Base-by-base conservation (phyloP, 2,888 invertebrate species). In the Melipona beecheii region DNA sequence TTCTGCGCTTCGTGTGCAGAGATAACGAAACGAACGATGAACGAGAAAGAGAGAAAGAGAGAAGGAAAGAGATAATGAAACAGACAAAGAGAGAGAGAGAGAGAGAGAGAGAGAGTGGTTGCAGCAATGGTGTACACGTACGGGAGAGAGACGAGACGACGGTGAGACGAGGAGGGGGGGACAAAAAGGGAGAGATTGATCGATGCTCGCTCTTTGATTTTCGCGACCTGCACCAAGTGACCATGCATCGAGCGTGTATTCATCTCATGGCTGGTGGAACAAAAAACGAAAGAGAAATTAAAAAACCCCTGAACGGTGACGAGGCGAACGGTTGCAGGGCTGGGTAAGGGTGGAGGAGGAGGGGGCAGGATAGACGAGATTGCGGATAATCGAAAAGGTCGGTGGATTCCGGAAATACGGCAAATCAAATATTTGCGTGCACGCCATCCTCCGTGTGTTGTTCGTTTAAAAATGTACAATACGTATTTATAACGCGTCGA, bases 121-220 rank as follows among this genome's bases (percentile, higher is more conserved):
- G 9, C 27, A 24, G 24, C 24, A 24, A 62, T 17, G 27, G 27
- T 17, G 19, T 27, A 62, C 27, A 19, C 62, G 62, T 19, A 24
- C 62, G 58, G 31, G 50, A 70, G 72, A 60, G 49, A 58, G 54
- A 70, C 17, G 27, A 65, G 70, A 54, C 49, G 81, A 19, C 17
- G 9, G 31, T 24, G 31, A 49, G 54, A 58, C n/a, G 27, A 36
- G 58, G 31, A 27, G 50, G 49, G 31, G 9, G 43, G 9, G 43
- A 1, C 24, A 17, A 36, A 69, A 52, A 11, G 49, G 75, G 66
- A 58, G 87, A 78, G 83, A 87, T 87, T 85, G 87, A 85, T 85
- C 86, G 87, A 85, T 84, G 86, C 77, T 73, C 82, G 78, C 86
- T 87, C 88, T 89, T 89, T 87, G 87, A 90, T 90, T 89, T 89